A percentile compares a stretch with the other conserved stretches of the same genome.
Evolutionary conservation across 2,888 invertebrate species (phyloP).

Genomic region (Strigamia maritima): DNA sequence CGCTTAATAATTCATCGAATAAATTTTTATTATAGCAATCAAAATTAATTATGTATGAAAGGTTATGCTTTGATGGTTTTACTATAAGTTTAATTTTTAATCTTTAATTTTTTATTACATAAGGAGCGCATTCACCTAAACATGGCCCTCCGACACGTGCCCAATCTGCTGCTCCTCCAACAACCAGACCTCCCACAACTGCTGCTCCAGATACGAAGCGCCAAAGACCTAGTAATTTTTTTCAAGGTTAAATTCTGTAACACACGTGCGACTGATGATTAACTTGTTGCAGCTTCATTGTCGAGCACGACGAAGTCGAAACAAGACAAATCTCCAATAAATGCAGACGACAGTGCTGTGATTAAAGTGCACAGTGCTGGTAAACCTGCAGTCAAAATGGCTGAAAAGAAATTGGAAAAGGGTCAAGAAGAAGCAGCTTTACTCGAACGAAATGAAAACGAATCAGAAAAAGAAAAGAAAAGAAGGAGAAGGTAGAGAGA

Average conservation of each 20-base stretch:
- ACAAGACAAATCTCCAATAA: not conserved
- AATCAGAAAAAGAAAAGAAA: not conserved
- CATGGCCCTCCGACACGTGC: constrained; percentile 3
- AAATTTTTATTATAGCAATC: no score
- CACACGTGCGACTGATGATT: not conserved
- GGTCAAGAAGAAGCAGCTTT: not conserved
- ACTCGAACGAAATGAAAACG: not conserved
- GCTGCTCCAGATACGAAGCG: constrained; percentile 37
- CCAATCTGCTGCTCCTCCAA: not conserved
- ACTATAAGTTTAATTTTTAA: not conserved
- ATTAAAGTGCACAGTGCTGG: not conserved
- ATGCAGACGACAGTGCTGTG: not conserved
- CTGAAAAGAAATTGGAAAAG: not conserved
- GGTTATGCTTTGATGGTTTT: no score
- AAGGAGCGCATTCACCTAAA: not conserved
- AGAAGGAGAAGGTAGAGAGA: not conserved
- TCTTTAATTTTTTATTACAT: not conserved
- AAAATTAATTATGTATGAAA: no score
- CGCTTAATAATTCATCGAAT: no score
- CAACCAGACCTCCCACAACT: constrained; percentile 15
- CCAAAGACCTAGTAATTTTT: constrained; percentile 39
- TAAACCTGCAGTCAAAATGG: not conserved
- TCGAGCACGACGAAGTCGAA: not conserved
- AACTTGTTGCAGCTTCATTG: not conserved
- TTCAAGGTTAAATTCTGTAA: not conserved